Evolutionary conservation across 2,888 invertebrate genomes (phyloP).

Genomic region (Mesochorus sp.): DNA sequence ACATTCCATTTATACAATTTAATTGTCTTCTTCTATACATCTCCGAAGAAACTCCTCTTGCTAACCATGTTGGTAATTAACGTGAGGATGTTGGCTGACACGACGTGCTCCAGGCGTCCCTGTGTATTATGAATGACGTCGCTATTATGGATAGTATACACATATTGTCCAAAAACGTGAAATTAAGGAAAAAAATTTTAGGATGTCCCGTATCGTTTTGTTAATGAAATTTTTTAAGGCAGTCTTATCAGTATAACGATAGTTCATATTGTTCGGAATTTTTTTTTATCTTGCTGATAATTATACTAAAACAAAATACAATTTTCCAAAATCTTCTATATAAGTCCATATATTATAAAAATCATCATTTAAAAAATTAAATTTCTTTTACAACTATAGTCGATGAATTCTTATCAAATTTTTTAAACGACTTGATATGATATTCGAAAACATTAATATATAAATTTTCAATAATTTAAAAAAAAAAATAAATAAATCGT

Average conservation of each 20-base stretch:
- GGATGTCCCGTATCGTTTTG: constrained; percentile 1
- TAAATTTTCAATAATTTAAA: too few relatives aligned
- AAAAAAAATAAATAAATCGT: too few relatives aligned
- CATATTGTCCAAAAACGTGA: background rate
- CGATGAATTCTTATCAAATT: too few relatives aligned
- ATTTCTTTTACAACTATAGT: too few relatives aligned
- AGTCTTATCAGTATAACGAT: background rate
- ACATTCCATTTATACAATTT: constrained; percentile 2
- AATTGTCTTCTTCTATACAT: constrained; percentile 37
- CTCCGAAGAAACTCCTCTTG: background rate
- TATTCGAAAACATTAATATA: too few relatives aligned
- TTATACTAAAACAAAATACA: too few relatives aligned
- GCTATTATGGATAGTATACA: too few relatives aligned
- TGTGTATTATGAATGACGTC: constrained; percentile 18
- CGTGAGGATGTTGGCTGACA: constrained; percentile 22
- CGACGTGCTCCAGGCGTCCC: background rate
- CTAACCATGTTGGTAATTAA: constrained; percentile 25
- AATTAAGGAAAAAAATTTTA: background rate
- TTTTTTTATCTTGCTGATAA: too few relatives aligned
- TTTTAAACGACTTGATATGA: too few relatives aligned
- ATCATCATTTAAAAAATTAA: too few relatives aligned
- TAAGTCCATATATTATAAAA: too few relatives aligned
- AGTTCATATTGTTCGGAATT: background rate
- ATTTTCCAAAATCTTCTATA: too few relatives aligned
- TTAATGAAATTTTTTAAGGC: constrained; percentile 27